Conservation (phyloP, 2,888 invertebrate species). For the Leptopilina myrica region DNA sequence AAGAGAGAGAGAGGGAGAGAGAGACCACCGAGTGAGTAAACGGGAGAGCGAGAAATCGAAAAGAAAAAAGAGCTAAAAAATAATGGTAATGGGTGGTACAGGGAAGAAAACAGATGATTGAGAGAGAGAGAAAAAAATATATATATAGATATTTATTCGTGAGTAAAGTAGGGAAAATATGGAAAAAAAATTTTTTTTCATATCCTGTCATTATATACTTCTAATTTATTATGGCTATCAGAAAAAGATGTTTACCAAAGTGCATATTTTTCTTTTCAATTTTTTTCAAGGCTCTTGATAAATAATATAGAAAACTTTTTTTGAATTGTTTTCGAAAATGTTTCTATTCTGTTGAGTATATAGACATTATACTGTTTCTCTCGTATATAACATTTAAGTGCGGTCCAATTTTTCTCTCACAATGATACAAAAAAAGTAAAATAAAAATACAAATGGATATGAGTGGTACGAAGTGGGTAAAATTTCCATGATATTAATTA, state of each 20-base stretch:
- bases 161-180: slow-evolving; percentile 17
- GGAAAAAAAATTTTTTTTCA: slow-evolving; percentile 6
- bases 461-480: too few relatives aligned
- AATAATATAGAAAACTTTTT: background rate
- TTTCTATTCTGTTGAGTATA: too few relatives aligned
- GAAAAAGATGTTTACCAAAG: slow-evolving; percentile 1
- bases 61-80: slow-evolving; percentile 30
- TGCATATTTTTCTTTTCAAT: background rate
- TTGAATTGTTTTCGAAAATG: too few relatives aligned
- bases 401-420: too few relatives aligned
- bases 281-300: background rate
- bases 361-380: too few relatives aligned
- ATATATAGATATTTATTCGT: background rate
- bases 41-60: slow-evolving; percentile 41
- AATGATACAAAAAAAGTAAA: too few relatives aligned
- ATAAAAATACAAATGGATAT: too few relatives aligned
- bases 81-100: slow-evolving; percentile 34
- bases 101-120: slow-evolving; percentile 40
- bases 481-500: too few relatives aligned
- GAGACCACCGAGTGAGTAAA: slow-evolving; percentile 16
- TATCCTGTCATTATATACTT: background rate
- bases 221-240: background rate
- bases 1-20: slow-evolving; percentile 41
- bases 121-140: background rate
- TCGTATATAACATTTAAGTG: too few relatives aligned